A percentile compares a stretch with the other conserved stretches of the same genome.
phyloP scores from a whole-genome alignment of 2,888 invertebrate genomes.

The Dasysyrphus albostriatus region DNA sequence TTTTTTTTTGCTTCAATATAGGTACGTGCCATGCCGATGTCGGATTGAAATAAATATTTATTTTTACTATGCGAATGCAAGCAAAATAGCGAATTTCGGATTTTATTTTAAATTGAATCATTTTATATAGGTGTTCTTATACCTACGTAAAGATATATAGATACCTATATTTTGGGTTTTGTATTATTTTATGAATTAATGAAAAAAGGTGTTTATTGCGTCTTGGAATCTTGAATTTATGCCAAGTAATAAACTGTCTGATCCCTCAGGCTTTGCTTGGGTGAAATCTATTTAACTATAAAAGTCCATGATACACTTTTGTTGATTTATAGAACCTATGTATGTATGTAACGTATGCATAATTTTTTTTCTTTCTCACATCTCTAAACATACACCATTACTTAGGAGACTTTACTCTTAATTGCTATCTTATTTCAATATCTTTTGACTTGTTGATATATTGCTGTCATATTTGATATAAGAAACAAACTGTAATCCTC shows the following conservation, averaged over 20 bases:
- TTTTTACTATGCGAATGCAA: conserved; percentile 21
- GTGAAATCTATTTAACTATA: too few species aligned
- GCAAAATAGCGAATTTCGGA: conserved; percentile 14
- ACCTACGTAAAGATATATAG: too few species aligned
- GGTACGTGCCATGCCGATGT: conserved; percentile 13
- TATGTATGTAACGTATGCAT: too few species aligned
- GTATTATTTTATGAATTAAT: conserved; percentile 4
- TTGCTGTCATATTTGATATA: background rate
- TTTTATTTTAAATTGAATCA: conserved; percentile 14
- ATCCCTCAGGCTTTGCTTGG: background rate
- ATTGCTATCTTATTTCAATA: background rate
- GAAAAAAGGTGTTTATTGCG: conserved; percentile 33
- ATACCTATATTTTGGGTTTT: conserved; percentile 2
- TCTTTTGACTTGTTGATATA: background rate
- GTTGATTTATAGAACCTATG: background rate
- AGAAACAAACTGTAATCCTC: background rate
- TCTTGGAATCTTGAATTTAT: conserved; percentile 17
- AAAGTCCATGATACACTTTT: background rate
- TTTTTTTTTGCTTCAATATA: conserved; percentile 6
- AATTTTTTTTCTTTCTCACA: too few species aligned
- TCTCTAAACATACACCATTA: too few species aligned
- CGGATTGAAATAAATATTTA: conserved; percentile 13
- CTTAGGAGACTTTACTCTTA: background rate
- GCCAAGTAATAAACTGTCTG: conserved; percentile 10
- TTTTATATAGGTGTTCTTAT: background rate